Percentiles rank a stretch among this genome's conserved stretches.
Conservation (phyloP, 2,888 invertebrate species). For the Odontomyia ornata region DNA sequence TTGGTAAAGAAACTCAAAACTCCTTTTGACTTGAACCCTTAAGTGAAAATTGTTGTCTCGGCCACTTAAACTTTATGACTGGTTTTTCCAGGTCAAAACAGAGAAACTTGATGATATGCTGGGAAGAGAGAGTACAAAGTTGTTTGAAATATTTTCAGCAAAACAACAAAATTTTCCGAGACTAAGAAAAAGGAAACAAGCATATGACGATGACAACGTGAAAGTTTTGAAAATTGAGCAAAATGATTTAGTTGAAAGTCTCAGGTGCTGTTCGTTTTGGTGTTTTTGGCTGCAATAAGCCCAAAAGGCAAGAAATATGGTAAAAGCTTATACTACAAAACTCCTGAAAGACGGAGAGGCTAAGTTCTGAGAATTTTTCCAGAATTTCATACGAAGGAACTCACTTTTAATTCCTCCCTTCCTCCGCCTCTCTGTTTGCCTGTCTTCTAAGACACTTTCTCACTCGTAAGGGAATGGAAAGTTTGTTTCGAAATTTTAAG, state of each 20-base stretch:
- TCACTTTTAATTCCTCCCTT: too few species aligned
- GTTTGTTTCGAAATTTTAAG: neutral
- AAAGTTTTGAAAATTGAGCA: neutral
- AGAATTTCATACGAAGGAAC: too few species aligned
- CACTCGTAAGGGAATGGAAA: neutral
- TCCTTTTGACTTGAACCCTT: constrained; percentile 18
- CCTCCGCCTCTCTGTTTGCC: too few species aligned
- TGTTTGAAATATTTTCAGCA: neutral
- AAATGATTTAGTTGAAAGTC: constrained; percentile 10
- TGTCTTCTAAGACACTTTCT: too few species aligned
- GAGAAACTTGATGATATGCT: neutral
- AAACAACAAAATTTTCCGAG: neutral
- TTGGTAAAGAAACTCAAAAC: neutral
- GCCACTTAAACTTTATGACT: constrained; percentile 33
- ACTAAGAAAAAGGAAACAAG: neutral
- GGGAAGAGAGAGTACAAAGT: neutral
- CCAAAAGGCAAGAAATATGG: too few species aligned
- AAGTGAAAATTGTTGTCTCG: constrained; percentile 41
- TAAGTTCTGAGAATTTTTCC: too few species aligned
- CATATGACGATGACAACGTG: neutral
- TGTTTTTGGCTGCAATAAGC: too few species aligned
- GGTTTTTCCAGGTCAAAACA: constrained; percentile 19
- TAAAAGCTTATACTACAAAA: too few species aligned
- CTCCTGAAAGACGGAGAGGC: too few species aligned
- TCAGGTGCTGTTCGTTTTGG: constrained; percentile 1